Base-by-base conservation (phyloP, 2,888 invertebrate genomes). In the Catocala nupta region DNA sequence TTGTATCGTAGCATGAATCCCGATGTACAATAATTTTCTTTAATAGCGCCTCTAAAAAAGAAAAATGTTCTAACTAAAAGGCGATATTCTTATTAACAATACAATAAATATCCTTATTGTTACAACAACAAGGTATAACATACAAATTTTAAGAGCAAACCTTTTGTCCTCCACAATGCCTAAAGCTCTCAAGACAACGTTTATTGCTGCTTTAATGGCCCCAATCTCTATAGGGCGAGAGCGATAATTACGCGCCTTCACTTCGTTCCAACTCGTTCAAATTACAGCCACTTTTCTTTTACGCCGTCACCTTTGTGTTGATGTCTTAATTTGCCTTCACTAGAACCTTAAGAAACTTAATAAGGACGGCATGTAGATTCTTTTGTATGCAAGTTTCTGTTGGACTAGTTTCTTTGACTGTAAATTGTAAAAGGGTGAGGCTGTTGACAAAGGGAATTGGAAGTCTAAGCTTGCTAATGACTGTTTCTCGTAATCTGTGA, bases 221-320 rank as follows among this genome's bases (percentile, higher is more conserved):
- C 62, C 62, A 63, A 62, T 61, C 53, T 63, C 54, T 55, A 71
- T 63, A 55, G 49, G 13, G 48, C 42, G 60, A 66, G 62, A 42
- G 59, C 52, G 70, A 73, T 74, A 78, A 72, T 78, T 74, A 79
- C 68, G 48, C 11, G 53, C 44, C 58, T 71, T 68, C 65, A 73
- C 64, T 65, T 62, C 52, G 51, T 59, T 63, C 56, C 65, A 57
- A 56, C 65, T 63, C 66, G 56, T 65, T 60, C 57, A 53, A 69
- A 70, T 78, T 77, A 79, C 65, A 39, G 62, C 47, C 68, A 70
- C 78, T 72, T 72, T 74, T 68, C 68, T 75, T 77, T 77, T 72
- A 77, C 63, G 48, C 63, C 54, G 45, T 55, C 53, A 64, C 68
- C 60, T 73, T 75, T 59, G 59, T 63, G 54, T 71, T 59, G 56